These are phyloP conservation scores for Zonitis immaculata DNA, from an alignment of 2,888 invertebrate species.

Conservation along the genomic window DNA sequence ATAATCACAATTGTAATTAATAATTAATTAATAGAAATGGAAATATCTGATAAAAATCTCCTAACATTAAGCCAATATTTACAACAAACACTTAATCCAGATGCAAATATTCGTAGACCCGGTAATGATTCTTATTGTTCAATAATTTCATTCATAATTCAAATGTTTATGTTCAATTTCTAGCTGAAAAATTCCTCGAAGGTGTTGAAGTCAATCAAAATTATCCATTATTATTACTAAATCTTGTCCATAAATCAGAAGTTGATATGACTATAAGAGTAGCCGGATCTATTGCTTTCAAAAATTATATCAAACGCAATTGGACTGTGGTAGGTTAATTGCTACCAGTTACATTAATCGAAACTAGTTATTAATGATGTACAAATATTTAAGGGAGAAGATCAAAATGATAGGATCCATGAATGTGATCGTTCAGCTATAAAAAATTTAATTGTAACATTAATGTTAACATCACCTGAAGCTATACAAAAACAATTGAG, in stretches of 20 bases:
- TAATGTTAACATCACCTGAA: slow-evolving; percentile 91
- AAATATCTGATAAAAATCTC: slow-evolving; percentile 81
- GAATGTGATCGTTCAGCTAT: slow-evolving; percentile 72
- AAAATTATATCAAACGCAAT: slow-evolving; percentile 94
- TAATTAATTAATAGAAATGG: slow-evolving; percentile 57
- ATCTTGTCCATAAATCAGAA: slow-evolving; percentile 78
- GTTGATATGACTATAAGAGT: slow-evolving; percentile 78
- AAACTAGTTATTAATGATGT: too few relatives aligned
- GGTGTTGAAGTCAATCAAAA: slow-evolving; percentile 87
- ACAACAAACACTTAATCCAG: slow-evolving; percentile 82
- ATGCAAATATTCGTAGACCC: slow-evolving; percentile 73
- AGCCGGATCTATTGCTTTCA: slow-evolving; percentile 90
- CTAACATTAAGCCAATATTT: slow-evolving; percentile 77
- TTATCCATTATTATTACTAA: slow-evolving; percentile 79
- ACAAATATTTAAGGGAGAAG: slow-evolving; percentile 59
- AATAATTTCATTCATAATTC: too few relatives aligned
- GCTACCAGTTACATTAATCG: too few relatives aligned
- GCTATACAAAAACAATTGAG: slow-evolving; percentile 90
- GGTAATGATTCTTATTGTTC: slow-evolving; percentile 68
- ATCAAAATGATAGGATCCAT: slow-evolving; percentile 74
- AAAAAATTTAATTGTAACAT: slow-evolving; percentile 79
- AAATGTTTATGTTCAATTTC: too few relatives aligned
- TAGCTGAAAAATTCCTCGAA: slow-evolving; percentile 90
- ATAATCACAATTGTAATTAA: too few relatives aligned
- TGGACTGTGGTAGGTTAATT: slow-evolving; percentile 83